Base-by-base conservation (phyloP, 2,888 invertebrate genomes). In the Tolmerus cingulatus region DNA sequence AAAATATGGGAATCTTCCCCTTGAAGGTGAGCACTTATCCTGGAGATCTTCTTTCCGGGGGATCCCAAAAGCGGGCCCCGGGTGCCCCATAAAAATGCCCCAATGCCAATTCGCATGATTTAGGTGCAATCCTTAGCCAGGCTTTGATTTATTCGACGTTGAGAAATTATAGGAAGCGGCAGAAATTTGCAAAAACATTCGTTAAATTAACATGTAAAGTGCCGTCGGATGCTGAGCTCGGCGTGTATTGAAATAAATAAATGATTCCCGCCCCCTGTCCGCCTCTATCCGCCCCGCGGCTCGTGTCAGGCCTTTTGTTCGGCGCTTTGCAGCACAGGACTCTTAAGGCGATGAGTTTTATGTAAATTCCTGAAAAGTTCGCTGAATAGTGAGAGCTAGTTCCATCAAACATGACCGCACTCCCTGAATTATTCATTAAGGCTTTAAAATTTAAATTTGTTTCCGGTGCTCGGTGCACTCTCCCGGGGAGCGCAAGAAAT, bases 391-490 rank as follows among this genome's bases (percentile, higher is more conserved):
- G 23, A 23, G 43, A 79, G 46, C 79, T 51, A 79, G 40, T 43
- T 37, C 78, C 78, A 40, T 78, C 78, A 78, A 78, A 79, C 79
- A 79, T 79, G 51, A 79, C 79, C 51, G 51, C 79, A 51, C 27
- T 43, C 30, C n/a, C 14, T 51, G 51, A 79, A 79, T 79, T 79
- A 79, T 79, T 27, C 51, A 79, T 79, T 79, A 40, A 46, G 30
- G 79, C 46, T 79, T 79, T 79, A 51, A 79, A 79, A 79, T 79
- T 79, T 79, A 51, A 79, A 79, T 79, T 66, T 66, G 66, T 66
- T 66, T 66, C 66, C 66, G 27, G 66, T 27, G 12, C 27, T 27
- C 27, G 23, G 12, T 66, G 66, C 66, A 66, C 27, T 66, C 12
- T 46, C 43, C 55, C 57, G 9, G 23, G 57, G 23, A 57, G 8